phyloP scores from a whole-genome alignment of 2,888 invertebrate genomes.

The Dryobota labecula region DNA sequence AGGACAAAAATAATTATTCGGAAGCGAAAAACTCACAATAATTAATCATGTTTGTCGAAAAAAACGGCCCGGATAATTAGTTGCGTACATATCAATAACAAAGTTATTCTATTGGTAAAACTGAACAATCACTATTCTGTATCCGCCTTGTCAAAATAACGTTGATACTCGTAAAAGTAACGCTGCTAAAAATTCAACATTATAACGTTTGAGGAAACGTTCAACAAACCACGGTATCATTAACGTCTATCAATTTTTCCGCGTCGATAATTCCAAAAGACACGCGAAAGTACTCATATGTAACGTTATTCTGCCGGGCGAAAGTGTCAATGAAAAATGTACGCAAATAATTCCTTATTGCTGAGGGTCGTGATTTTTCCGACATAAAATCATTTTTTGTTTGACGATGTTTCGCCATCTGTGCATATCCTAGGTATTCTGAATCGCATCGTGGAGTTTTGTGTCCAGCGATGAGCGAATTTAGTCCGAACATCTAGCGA shows the following conservation, averaged over 20 bases:
- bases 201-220: constrained; percentile 34
- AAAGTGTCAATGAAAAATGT: neutral
- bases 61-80: constrained; percentile 37
- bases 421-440: neutral
- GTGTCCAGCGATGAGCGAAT: neutral
- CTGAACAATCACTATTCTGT: constrained; percentile 21
- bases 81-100: constrained; percentile 39
- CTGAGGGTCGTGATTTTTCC: neutral
- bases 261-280: constrained; percentile 7
- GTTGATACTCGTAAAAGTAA: constrained; percentile 1
- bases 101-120: constrained; percentile 27
- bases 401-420: neutral
- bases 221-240: constrained; percentile 41
- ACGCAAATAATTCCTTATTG: neutral
- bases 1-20: constrained; percentile 10
- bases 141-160: constrained; percentile 49
- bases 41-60: constrained; percentile 49
- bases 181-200: constrained; percentile 7
- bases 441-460: neutral
- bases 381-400: neutral
- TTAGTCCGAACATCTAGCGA: neutral
- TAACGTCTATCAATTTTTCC: constrained; percentile 40
- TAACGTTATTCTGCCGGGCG: neutral
- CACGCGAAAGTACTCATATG: neutral
- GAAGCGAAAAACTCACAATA: constrained; percentile 28